A percentile compares a stretch with the other conserved stretches of the same genome.
Conservation (phyloP, 2,888 invertebrate genomes). For the Aleiodes leptofemur region DNA sequence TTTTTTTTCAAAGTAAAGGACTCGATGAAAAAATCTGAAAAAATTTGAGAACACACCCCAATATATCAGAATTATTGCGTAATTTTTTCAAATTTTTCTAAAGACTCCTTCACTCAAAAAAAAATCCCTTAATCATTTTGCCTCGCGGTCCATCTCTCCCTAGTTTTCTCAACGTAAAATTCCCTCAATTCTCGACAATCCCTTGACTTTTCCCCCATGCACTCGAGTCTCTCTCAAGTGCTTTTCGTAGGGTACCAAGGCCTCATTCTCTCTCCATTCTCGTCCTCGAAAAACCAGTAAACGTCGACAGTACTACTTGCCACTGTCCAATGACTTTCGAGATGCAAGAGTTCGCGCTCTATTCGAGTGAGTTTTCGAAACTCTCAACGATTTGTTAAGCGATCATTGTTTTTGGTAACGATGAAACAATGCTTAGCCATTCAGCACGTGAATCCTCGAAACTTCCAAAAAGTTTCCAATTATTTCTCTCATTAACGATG, state of each 20-base stretch:
- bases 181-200: background rate
- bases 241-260: background rate
- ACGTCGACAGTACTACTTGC: constrained; percentile 5
- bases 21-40: too few relatives aligned
- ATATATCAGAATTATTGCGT: too few relatives aligned
- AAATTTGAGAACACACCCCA: too few relatives aligned
- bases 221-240: constrained; percentile 3
- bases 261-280: background rate
- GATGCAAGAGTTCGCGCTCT: background rate
- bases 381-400: constrained; percentile 48
- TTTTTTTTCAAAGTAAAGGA: too few relatives aligned
- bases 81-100: too few relatives aligned
- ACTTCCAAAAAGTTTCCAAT: too few relatives aligned
- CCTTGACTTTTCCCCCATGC: constrained; percentile 7
- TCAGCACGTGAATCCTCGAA: too few relatives aligned
- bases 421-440: constrained; percentile 43
- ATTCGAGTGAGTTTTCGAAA: constrained; percentile 1
- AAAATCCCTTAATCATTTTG: too few relatives aligned
- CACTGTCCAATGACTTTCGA: constrained; percentile 15
- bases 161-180: background rate
- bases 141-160: too few relatives aligned
- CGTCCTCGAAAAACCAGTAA: constrained; percentile 31
- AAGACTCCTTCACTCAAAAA: too few relatives aligned
- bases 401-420: constrained; percentile 51
- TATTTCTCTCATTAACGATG: too few relatives aligned